Percentiles rank a stretch among this genome's conserved stretches.
Evolutionary conservation across 2,113 vertebrate species (phyloP).

Genomic region (Epinephelus lanceolatus): DNA sequence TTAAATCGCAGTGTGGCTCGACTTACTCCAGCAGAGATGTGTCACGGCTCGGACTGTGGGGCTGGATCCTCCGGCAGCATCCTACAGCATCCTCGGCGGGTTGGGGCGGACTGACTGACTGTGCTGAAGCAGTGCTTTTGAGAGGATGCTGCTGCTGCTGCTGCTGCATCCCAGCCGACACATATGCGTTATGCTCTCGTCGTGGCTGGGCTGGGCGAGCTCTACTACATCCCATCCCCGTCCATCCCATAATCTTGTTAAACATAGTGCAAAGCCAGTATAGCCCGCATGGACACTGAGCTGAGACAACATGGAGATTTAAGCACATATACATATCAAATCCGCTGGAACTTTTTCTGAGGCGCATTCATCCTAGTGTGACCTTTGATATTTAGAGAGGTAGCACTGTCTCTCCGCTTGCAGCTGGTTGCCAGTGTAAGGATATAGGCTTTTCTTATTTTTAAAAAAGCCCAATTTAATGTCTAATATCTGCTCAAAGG

Average conservation of each 20-base stretch:
- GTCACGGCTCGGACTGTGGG: conserved; percentile 35
- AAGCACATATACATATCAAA: conserved; percentile 30
- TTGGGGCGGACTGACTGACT: conserved; percentile 55
- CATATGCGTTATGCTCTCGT: conserved; percentile 57
- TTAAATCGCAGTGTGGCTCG: conserved; percentile 25
- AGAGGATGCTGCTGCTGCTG: conserved; percentile 66
- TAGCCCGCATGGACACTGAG: conserved; percentile 29
- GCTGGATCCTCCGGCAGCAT: conserved; percentile 59
- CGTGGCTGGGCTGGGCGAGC: conserved; percentile 57
- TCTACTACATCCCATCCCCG: conserved; percentile 48
- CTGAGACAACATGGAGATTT: conserved; percentile 28
- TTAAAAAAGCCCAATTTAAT: conserved; percentile 10
- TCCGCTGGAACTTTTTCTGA: conserved; percentile 41
- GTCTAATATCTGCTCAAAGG: neutral
- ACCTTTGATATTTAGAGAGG: conserved; percentile 37
- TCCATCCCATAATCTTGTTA: conserved; percentile 62
- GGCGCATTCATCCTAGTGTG: conserved; percentile 23
- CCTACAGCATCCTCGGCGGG: conserved; percentile 62
- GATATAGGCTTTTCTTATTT: neutral
- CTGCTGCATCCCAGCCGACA: conserved; percentile 69
- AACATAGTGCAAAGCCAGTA: conserved; percentile 44
- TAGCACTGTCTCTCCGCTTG: neutral
- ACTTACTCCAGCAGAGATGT: conserved; percentile 33
- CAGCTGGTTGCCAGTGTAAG: neutral
- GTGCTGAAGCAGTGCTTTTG: conserved; percentile 47